Percentiles rank a stretch among this genome's conserved stretches.
Evolutionary conservation across 2,888 invertebrate genomes (phyloP).

Genomic region (Drosophila antonietae): DNA sequence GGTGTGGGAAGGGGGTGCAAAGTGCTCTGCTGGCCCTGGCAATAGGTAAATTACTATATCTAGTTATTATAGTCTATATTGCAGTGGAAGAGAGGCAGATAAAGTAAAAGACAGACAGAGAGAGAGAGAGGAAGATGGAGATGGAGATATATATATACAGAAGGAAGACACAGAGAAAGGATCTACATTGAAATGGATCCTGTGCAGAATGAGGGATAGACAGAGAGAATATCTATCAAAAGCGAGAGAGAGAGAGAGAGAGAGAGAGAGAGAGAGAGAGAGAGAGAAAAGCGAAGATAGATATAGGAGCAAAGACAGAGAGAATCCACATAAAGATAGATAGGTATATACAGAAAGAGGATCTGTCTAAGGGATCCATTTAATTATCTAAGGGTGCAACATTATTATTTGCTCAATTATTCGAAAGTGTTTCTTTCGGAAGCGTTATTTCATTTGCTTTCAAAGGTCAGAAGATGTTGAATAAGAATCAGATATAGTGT

Average conservation of each 20-base stretch:
- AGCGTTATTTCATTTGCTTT: background rate
- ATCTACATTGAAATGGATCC: background rate
- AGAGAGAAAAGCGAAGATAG: background rate
- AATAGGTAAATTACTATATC: slow-evolving; percentile 59
- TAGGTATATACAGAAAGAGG: no score
- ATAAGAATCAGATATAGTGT: no score
- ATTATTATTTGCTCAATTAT: background rate
- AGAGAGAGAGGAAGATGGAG: background rate
- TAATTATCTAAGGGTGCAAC: no score
- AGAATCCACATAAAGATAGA: background rate
- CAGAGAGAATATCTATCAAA: background rate
- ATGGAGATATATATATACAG: no score
- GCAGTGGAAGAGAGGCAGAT: background rate
- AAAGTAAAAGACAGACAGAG: background rate
- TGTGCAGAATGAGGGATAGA: background rate
- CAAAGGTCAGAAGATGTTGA: background rate
- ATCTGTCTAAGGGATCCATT: no score
- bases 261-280: background rate
- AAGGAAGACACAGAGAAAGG: background rate
- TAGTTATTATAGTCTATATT: slow-evolving; percentile 28
- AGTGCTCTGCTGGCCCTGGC: slow-evolving; percentile 33
- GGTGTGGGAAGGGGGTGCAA: slow-evolving; percentile 4
- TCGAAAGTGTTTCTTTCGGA: no score
- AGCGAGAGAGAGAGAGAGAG: background rate
- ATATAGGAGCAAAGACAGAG: no score